Evolutionary conservation across 2,888 invertebrate genomes (phyloP).

Genomic region (Biston betularia): DNA sequence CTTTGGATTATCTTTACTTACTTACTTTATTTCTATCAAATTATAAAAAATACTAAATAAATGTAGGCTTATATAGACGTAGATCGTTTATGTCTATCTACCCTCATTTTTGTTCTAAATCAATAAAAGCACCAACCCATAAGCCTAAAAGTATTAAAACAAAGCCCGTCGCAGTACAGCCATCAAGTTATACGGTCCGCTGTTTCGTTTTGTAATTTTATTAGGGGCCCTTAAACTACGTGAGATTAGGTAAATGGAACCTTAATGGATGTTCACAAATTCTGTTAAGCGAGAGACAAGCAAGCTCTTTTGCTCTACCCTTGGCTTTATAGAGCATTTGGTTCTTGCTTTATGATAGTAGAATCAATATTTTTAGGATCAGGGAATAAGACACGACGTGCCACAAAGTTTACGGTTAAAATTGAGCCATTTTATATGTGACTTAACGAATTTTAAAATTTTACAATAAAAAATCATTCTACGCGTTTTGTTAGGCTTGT

Average conservation of each 20-base stretch:
- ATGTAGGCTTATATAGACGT: neutral
- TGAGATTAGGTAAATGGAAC: conserved; percentile 63
- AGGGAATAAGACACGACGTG: neutral
- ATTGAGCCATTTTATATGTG: too few relatives aligned
- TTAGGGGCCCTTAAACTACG: conserved; percentile 56
- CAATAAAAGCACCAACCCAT: conserved; percentile 25
- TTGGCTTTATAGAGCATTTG: conserved; percentile 10
- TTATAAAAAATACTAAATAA: neutral
- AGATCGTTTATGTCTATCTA: neutral
- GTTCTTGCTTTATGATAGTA: conserved; percentile 14
- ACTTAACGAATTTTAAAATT: too few relatives aligned
- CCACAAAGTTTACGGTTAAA: neutral
- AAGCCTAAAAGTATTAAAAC: conserved; percentile 31
- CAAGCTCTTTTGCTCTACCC: conserved; percentile 16
- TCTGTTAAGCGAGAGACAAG: conserved; percentile 49
- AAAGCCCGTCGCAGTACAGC: conserved; percentile 24
- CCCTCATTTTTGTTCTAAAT: conserved; percentile 17
- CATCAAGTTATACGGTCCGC: conserved; percentile 45
- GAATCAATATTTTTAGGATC: conserved; percentile 7
- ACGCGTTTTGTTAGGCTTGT: too few relatives aligned
- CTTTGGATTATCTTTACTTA: too few relatives aligned
- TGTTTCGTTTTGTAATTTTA: conserved; percentile 58
- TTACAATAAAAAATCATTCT: too few relatives aligned
- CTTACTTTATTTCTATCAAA: neutral
- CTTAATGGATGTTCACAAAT: conserved; percentile 65